Evolutionary conservation across 2,888 invertebrate species (phyloP), one percentile per base, ranked within the genome.

Genomic region (Tanypteryx hageni): DNA sequence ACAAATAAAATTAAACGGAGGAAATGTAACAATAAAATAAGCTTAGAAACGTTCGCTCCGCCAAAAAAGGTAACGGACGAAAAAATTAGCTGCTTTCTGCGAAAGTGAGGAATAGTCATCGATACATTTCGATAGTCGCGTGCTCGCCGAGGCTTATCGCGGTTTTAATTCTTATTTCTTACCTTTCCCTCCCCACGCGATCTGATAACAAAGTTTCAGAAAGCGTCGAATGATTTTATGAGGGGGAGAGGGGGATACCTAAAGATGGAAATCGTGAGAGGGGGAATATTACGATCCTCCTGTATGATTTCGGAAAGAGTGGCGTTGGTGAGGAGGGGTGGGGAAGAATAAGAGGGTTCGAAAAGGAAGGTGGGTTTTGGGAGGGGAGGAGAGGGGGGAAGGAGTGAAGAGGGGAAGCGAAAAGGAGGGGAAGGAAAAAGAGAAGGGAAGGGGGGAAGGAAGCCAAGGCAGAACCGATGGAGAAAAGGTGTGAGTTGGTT

Each of bases 201-300:
- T 89, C 64, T 89, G 89, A 44, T 31, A 68, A 89, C n/a, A 61
- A 44, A 10, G 27, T 76, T 76, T 76, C 76, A 44, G 76, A 27
- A 76, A 76, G 76, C 76, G 44, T 44, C 27, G 86, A 16, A 31
- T 18, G 18, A 18, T 59, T 86, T 86, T 86, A 3, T 31, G 61
- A 61, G 16, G 86, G 27, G 59, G 1, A n/a, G n/a, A n/a, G n/a
- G n/a, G n/a, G 1, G 44, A 44, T 44, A 18, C 27, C 22, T 11
- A 76, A 59, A 61, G 61, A 61, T 59, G 59, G 31, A 44, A 44
- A 5, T 44, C 44, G 44, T 44, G 44, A 83, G 89, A 44, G 64
- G 44, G 89, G 44, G 89, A 27, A 76, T 27, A 76, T 76, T 76
- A 76, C 76, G 76, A 27, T 76, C 76, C 76, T 76, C 76, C 76